Percentiles rank a stretch among this genome's conserved stretches.
phyloP scores from a whole-genome alignment of 2,113 vertebrate species.

The Sakesphorus luctuosus region DNA sequence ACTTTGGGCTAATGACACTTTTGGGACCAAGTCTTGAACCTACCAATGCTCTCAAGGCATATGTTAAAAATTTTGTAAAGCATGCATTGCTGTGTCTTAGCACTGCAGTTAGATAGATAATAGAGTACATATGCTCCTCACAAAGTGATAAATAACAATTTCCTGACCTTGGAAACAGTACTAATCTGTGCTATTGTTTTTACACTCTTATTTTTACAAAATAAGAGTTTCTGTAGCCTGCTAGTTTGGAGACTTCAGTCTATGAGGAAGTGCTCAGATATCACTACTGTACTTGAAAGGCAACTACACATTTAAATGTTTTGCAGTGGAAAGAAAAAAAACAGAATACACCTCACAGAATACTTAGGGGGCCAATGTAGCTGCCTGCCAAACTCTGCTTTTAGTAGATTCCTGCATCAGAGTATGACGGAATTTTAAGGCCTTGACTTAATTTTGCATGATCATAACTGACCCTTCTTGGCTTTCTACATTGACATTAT shows the following conservation, averaged over 20 bases:
- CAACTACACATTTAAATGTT: background rate
- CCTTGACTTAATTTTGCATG: background rate
- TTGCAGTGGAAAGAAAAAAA: background rate
- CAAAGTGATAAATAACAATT: background rate
- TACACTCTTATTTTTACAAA: background rate
- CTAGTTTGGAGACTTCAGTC: background rate
- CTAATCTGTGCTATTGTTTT: background rate
- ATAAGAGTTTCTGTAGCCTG: background rate
- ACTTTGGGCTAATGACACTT: background rate
- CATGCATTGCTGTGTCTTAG: background rate
- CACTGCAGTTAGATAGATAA: background rate
- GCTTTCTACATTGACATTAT: background rate
- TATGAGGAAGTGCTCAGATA: background rate
- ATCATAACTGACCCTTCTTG: background rate
- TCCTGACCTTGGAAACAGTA: constrained; percentile 6
- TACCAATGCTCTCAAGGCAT: background rate
- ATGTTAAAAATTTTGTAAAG: background rate
- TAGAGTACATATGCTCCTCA: background rate
- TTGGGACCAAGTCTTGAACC: background rate
- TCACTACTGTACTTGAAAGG: background rate
- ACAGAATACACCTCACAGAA: background rate
- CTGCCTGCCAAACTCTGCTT: background rate
- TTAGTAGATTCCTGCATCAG: background rate
- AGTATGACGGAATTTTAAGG: background rate
- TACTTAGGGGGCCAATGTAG: background rate